Evolutionary conservation across 2,113 vertebrate genomes (phyloP), one percentile per base, ranked within the genome.

Genomic region (Balaenoptera acutorostrata): DNA sequence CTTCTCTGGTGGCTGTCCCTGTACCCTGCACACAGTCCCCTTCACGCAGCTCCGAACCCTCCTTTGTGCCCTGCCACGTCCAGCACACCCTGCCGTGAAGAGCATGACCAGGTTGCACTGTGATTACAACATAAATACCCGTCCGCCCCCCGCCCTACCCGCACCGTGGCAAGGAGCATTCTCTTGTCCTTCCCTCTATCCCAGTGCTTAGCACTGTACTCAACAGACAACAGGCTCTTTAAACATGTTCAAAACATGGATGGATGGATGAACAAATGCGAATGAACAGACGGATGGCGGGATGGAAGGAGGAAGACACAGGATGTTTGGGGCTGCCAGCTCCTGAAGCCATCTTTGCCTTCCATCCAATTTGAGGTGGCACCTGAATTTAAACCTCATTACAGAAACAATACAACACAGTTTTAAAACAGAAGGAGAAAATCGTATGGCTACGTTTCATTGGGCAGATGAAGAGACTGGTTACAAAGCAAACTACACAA

Each of bases 111-210:
- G 93, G 44, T 44, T 46, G 68, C 5, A 17, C 3, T 1, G 27
- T 69, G 59, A 55, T 17, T 10, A 52, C 59, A 10, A 18, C 4
- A 46, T 2, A 36, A 69, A 78, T 4, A 25, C 61, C 5, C 0
- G 11, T 4, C 20, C 1, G 0, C 0, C 8, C 17, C 59, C 59
- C 3, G 11, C 52, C 8, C 36, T 33, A 1, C 0, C 8, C 39
- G 33, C 8, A 8, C 6, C 20, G 0, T 0, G 6, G 27, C 41
- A n/a, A 41, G 27, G 68, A 61, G 39, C 8, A 1, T 8, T 15
- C 29, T 25, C 63, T 41, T 17, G 25, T 15, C 46, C 84, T 57
- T 33, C 20, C 29, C 2, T 74, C 31, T n/a, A 33, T 8, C 33
- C 72, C 64, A 20, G 75, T 0, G 1, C 66, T 21, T n/a, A 41